Conservation (phyloP, 2,797 vertebrate genomes). For the Phaenicophaeus curvirostris region DNA sequence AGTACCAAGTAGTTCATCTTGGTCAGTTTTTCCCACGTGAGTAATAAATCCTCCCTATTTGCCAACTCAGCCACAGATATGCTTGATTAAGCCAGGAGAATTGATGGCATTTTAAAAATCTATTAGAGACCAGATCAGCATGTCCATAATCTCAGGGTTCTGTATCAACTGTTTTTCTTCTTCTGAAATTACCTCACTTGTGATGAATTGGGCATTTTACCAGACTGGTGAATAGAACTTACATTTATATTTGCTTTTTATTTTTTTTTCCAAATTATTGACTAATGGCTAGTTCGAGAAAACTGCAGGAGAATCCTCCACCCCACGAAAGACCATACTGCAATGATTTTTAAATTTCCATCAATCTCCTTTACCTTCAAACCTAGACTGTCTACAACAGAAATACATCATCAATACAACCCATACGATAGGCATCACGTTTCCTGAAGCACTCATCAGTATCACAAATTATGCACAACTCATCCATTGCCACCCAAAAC, state of each 20-base stretch:
- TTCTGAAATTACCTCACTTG: conserved; percentile 18
- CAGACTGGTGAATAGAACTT: conserved; percentile 23
- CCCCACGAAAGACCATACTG: background rate
- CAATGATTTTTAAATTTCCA: conserved; percentile 35
- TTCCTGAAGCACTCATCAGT: conserved; percentile 47
- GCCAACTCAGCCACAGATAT: conserved; percentile 70
- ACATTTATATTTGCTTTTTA: background rate
- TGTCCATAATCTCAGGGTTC: conserved; percentile 61
- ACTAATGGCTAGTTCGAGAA: background rate
- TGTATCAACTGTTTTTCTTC: conserved; percentile 47
- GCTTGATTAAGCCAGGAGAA: conserved; percentile 65
- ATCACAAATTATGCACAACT: conserved; percentile 60
- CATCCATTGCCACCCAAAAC: conserved; percentile 17
- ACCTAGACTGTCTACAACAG: conserved; percentile 52
- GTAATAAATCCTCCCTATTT: conserved; percentile 71
- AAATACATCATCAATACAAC: conserved; percentile 63
- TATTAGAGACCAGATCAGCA: conserved; percentile 55
- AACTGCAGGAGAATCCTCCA: background rate
- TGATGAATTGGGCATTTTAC: conserved; percentile 8
- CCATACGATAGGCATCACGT: conserved; percentile 63
- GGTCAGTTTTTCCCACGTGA: conserved; percentile 51
- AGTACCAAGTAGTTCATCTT: conserved; percentile 43
- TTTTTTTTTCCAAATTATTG: background rate
- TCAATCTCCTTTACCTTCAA: conserved; percentile 53
- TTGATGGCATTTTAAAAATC: conserved; percentile 72